Evolutionary conservation across 2,113 vertebrate species (phyloP), one percentile per base, ranked within the genome.

Genomic region (Heloderma charlesbogerti): DNA sequence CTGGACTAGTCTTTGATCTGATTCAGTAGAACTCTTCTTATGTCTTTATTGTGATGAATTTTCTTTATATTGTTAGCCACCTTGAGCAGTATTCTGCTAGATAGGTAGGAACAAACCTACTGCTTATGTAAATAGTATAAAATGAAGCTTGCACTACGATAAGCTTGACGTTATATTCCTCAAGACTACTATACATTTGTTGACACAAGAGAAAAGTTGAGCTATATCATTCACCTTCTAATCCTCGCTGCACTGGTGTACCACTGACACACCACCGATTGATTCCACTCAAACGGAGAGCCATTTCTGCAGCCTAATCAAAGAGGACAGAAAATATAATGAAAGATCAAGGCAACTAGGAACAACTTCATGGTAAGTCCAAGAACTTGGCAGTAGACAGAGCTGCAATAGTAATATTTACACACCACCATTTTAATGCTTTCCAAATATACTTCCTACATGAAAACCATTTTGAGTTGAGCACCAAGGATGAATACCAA

Each of bases 181-280:
- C 25, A 87, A 91, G 80, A 60, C 31, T 81, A 86, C 27, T 81
- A 3, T 34, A 54, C 67, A 69, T 15, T 40, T 10, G 81, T 37
- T 72, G 90, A 3, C 3, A 60, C 1, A 12, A 79, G 74, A n/a
- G 22, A 37, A 5, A 29, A 4, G 34, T 94, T 82, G 0, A 1
- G 13, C 84, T 84, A 86, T 5, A 40, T 63, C 86, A 91, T 87
- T 97, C 95, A 99, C 99, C 99, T 97, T 99, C 99, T 54, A 99
- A 95, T 89, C 99, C 99, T 96, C 99, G 98, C 94, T 99, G 99
- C n/a, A 99, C 99, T 29, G 99, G 99, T 92, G 99, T 99, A 13
- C 99, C 99, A 86, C 98, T 99, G 94, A 99, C 98, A 91, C 99
- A 99, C 99, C 99, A 99, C 67, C 99, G 98, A 95, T 99, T 99